Evolutionary conservation across 1,140 invertebrate genomes (phyloP), one percentile per base, ranked within the genome.

Genomic region (Drosophila pseudoananassae): DNA sequence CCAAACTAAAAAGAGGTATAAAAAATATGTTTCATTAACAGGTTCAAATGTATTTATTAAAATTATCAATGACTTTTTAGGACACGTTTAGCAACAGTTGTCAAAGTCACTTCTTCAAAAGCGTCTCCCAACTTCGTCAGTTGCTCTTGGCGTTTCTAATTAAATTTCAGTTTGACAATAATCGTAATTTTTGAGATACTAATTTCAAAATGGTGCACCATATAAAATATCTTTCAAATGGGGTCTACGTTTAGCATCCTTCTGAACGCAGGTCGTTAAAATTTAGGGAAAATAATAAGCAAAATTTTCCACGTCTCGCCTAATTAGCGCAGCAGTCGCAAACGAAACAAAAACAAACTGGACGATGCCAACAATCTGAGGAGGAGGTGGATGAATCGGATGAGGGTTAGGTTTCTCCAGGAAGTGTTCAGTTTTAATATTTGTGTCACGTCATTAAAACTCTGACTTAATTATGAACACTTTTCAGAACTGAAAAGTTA

Each of bases 251-350:
- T 52, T 8, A 25, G 55, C 5, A 52, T 25, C 29, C 43, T 47
- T 57, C 9, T 47, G 55, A 45, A 23, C 47, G 68, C 29, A 77
- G 53, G 78, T 88, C 83, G 76, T 89, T 73, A 89, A 79, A 88
- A 89, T 88, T 83, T 76, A 83, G 72, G 50, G 81, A 87, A 88
- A 83, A 84, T 88, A 88, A 88, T 88, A 89, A 88, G 72, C 63
- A 83, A 88, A 88, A 89, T 89, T 88, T 89, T 88, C 83, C 83
- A 88, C 83, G 83, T 88, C 78, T 78, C 83, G 78, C 78, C 87
- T 80, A 87, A 87, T 87, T 87, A 87, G 83, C 71, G 55, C 47
- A 71, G 50, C 46, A 78, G 49, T 69, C 55, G 57, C 69, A 61
- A 53, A 51, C 57, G 43, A 49, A 52, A 27, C 50, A 72, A 68